phyloP scores from a whole-genome alignment of 2,888 invertebrate genomes.

The Eulithis prunata region DNA sequence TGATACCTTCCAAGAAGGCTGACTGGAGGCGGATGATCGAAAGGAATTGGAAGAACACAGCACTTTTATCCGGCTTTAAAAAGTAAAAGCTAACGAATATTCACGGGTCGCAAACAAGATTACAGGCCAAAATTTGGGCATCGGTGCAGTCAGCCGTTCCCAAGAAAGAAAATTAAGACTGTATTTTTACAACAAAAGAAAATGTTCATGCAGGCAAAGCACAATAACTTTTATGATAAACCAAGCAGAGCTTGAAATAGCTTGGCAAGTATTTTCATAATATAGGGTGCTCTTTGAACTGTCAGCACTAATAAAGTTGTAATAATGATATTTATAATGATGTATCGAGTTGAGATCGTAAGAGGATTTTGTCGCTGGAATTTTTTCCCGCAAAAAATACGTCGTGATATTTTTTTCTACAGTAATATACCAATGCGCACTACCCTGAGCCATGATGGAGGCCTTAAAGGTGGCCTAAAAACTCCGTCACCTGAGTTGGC shows the following conservation, averaged over 20 bases:
- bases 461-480: too few relatives aligned
- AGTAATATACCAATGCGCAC: too few relatives aligned
- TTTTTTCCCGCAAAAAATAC: slow-evolving; percentile 8
- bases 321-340: slow-evolving; percentile 32
- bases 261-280: slow-evolving; percentile 7
- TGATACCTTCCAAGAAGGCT: too few relatives aligned
- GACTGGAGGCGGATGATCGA: too few relatives aligned
- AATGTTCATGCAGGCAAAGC: neutral
- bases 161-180: slow-evolving; percentile 5
- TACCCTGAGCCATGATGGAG: too few relatives aligned
- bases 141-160: neutral
- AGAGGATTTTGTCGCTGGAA: slow-evolving; percentile 29
- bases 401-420: neutral
- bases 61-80: too few relatives aligned
- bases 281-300: neutral
- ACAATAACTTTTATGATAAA: neutral
- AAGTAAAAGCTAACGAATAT: neutral
- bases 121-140: neutral
- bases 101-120: neutral
- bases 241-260: slow-evolving; percentile 1
- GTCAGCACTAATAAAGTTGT: neutral
- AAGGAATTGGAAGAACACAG: too few relatives aligned
- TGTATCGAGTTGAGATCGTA: slow-evolving; percentile 15
- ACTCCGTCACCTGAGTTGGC: too few relatives aligned
- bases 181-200: slow-evolving; percentile 4